Percentiles rank a stretch among this genome's conserved stretches.
phyloP scores from a whole-genome alignment of 2,113 vertebrate species.

The Periophthalmus modestus region DNA sequence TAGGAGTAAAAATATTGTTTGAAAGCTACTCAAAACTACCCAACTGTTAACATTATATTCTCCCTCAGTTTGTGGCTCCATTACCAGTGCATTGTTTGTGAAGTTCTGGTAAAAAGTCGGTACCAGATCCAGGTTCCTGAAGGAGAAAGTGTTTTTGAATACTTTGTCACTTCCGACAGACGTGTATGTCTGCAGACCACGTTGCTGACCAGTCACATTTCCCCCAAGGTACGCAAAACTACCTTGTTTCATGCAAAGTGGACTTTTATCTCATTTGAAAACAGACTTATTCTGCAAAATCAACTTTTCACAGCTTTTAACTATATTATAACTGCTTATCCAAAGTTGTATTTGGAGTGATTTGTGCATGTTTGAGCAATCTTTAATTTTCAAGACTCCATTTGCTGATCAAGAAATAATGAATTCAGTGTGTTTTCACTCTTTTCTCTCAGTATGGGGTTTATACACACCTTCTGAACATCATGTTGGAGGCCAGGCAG shows the following conservation, averaged over 20 bases:
- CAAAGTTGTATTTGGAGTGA: too few species aligned
- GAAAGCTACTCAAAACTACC: too few species aligned
- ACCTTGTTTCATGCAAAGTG: background rate
- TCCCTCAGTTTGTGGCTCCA: slow-evolving; percentile 74
- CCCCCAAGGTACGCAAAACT: slow-evolving; percentile 73
- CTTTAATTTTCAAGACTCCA: too few species aligned
- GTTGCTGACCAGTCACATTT: slow-evolving; percentile 39
- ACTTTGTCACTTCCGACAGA: slow-evolving; percentile 64
- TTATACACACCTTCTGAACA: slow-evolving; percentile 70
- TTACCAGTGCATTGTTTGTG: slow-evolving; percentile 76
- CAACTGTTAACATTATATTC: slow-evolving; percentile 2
- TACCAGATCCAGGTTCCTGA: slow-evolving; percentile 72
- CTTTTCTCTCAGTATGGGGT: slow-evolving; percentile 70
- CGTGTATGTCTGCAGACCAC: slow-evolving; percentile 46
- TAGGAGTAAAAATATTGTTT: too few species aligned
- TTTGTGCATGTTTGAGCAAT: too few species aligned
- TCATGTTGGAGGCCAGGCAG: slow-evolving; percentile 73
- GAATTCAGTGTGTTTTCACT: background rate
- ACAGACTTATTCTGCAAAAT: too few species aligned
- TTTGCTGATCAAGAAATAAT: background rate
- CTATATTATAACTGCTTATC: background rate
- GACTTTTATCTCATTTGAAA: too few species aligned
- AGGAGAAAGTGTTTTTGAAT: slow-evolving; percentile 77
- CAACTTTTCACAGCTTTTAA: background rate
- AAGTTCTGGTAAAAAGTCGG: slow-evolving; percentile 60